These are phyloP conservation scores for Euleptes europaea DNA, from an alignment of 2,113 vertebrate species.

Conservation along the genomic window DNA sequence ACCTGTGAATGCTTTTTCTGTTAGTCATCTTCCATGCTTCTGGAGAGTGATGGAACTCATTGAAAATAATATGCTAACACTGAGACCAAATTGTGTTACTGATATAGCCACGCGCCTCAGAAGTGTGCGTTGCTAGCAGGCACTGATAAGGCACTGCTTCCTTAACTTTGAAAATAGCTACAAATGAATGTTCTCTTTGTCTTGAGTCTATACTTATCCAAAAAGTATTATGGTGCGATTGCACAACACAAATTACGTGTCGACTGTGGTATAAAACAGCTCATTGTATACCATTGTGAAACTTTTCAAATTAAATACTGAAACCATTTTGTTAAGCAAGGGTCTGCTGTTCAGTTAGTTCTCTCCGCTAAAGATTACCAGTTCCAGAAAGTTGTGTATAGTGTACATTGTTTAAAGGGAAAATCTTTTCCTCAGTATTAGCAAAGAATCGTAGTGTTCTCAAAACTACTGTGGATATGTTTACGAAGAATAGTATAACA, in stretches of 20 bases:
- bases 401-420: neutral
- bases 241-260: neutral
- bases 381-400: too few relatives aligned
- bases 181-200: slow-evolving; percentile 4
- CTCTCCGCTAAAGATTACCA: neutral
- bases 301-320: neutral
- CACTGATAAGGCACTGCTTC: neutral
- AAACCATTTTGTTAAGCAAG: neutral
- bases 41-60: neutral
- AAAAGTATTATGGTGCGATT: neutral
- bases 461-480: too few relatives aligned
- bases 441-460: neutral
- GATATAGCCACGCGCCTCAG: neutral
- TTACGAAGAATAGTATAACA: too few relatives aligned
- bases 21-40: neutral
- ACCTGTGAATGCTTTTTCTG: neutral
- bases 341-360: neutral
- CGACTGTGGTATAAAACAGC: neutral
- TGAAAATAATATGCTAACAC: neutral
- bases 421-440: neutral
- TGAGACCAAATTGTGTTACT: neutral
- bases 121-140: neutral
- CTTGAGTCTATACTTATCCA: neutral
- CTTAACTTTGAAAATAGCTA: neutral
- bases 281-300: neutral